These are phyloP conservation scores for Anisognathus igniventris DNA, from an alignment of 2,797 vertebrate genomes.

Conservation along the genomic window DNA sequence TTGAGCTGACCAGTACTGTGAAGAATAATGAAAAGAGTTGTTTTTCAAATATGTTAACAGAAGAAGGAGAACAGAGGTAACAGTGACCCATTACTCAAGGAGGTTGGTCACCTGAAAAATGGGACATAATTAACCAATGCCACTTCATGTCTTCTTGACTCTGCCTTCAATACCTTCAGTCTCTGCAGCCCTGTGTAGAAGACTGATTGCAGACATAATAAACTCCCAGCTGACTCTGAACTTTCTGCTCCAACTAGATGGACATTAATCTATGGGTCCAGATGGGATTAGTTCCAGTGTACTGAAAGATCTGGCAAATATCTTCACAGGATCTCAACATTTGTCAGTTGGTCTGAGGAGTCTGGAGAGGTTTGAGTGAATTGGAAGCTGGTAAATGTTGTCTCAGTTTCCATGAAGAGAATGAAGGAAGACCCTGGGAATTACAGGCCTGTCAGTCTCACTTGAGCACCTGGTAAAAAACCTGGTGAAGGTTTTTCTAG, in stretches of 20 bases:
- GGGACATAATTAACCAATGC: neutral
- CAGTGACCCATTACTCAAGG: neutral
- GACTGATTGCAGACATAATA: neutral
- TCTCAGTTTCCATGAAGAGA: neutral
- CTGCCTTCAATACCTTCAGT: neutral
- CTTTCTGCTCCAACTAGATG: neutral
- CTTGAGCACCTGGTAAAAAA: neutral
- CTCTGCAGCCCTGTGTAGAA: neutral
- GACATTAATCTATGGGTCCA: neutral
- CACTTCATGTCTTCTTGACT: fast-evolving
- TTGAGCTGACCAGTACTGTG: neutral
- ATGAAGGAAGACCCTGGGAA: neutral
- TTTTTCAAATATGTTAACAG: neutral
- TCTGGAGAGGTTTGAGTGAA: neutral
- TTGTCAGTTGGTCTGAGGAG: neutral
- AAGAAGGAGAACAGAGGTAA: neutral
- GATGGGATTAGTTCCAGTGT: neutral
- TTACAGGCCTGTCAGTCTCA: neutral
- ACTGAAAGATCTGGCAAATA: neutral
- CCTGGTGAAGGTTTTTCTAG: neutral
- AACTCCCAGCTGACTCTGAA: neutral
- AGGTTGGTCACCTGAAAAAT: neutral
- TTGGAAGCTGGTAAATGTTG: neutral
- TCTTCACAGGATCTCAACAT: neutral
- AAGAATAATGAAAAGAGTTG: neutral